Percentiles rank a stretch among this genome's conserved stretches.
Conservation (phyloP, 2,888 invertebrate species). For the Chymomyza caudatula region DNA sequence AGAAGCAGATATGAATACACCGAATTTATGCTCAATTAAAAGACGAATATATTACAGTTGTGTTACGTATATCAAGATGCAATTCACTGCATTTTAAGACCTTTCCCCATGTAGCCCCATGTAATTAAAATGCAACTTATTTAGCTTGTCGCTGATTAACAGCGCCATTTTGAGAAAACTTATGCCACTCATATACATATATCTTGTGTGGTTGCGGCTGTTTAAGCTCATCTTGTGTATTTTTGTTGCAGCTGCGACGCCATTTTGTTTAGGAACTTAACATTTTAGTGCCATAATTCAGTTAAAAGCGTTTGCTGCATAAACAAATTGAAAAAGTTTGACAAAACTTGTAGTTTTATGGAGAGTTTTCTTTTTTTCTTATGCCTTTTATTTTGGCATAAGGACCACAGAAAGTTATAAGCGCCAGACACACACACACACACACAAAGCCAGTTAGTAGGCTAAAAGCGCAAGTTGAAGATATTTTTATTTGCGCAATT, state of each 20-base stretch:
- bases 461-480: not conserved
- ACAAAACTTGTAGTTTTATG: conserved; percentile 35
- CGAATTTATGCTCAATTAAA: no score
- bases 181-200: no score
- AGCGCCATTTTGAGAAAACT: no score
- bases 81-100: no score
- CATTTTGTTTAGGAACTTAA: conserved; percentile 31
- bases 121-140: no score
- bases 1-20: no score
- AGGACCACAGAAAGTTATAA: not conserved
- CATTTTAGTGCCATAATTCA: conserved; percentile 65
- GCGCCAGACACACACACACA: not conserved
- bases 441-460: not conserved
- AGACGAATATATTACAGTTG: no score
- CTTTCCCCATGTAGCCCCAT: no score
- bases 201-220: no score
- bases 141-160: no score
- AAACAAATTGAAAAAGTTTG: conserved; percentile 70
- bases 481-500: not conserved
- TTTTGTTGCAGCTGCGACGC: not conserved
- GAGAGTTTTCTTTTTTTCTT: not conserved
- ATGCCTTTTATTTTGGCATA: not conserved
- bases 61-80: no score
- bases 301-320: conserved; percentile 53
- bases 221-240: no score